These are phyloP conservation scores for Ceratosolen solmsi DNA, from an alignment of 1,140 invertebrate species.

Conservation along the genomic window DNA sequence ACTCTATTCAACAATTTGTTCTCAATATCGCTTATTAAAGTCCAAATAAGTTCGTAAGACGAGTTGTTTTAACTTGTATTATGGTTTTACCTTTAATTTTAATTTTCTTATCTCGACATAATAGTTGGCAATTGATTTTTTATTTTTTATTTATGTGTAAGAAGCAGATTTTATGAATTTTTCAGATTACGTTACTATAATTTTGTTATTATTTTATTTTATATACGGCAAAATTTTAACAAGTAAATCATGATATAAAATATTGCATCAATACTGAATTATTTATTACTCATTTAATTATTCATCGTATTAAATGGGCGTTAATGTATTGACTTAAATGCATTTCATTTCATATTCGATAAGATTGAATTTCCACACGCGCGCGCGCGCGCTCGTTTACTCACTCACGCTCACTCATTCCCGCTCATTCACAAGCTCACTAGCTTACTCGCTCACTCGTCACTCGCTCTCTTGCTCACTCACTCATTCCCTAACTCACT, in stretches of 20 bases:
- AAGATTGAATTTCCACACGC: neutral
- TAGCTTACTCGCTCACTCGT: too few relatives aligned
- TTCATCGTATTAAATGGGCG: slow-evolving; percentile 4
- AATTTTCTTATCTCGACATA: neutral
- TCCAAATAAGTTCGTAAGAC: neutral
- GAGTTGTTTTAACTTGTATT: neutral
- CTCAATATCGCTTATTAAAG: neutral
- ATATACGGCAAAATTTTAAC: neutral
- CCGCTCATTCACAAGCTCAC: too few relatives aligned
- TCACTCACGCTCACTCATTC: too few relatives aligned
- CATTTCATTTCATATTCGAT: neutral
- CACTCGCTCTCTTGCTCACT: too few relatives aligned
- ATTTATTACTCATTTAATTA: too few relatives aligned
- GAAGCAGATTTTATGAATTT: neutral
- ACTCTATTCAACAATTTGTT: too few relatives aligned
- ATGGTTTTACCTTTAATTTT: slow-evolving; percentile 5
- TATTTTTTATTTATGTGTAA: neutral
- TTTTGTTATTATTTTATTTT: neutral
- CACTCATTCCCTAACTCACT: too few relatives aligned
- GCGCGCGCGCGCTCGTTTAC: too few relatives aligned
- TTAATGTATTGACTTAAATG: neutral
- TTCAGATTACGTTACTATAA: neutral
- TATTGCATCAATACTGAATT: neutral
- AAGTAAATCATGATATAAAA: neutral
- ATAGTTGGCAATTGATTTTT: neutral